These are phyloP conservation scores for Diarsia brunnea DNA, from an alignment of 2,888 invertebrate species.

Conservation along the genomic window DNA sequence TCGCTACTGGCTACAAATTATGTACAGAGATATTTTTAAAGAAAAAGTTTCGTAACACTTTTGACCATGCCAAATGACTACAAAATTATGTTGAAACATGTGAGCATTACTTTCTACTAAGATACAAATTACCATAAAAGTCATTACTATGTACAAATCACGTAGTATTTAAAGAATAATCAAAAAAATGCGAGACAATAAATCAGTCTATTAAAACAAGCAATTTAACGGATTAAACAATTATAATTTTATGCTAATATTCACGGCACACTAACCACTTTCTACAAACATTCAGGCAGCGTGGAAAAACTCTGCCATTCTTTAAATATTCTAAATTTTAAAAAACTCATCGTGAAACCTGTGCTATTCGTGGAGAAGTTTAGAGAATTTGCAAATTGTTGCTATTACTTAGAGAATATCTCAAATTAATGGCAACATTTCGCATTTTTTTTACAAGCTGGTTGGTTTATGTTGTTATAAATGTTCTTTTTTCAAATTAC, in stretches of 20 bases:
- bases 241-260: constrained; percentile 61
- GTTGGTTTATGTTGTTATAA: constrained; percentile 32
- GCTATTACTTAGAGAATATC: constrained; percentile 3
- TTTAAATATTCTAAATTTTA: constrained; percentile 45
- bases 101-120: constrained; percentile 32
- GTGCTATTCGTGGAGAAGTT: constrained; percentile 20
- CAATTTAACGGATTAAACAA: constrained; percentile 51
- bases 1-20: neutral
- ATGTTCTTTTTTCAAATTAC: constrained; percentile 26
- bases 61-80: constrained; percentile 13
- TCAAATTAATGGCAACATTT: constrained; percentile 44
- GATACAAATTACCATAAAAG: constrained; percentile 9
- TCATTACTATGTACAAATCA: constrained; percentile 29
- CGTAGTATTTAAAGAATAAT: constrained; percentile 11
- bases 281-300: constrained; percentile 52
- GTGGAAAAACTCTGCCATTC: constrained; percentile 43
- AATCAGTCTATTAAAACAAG: constrained; percentile 46
- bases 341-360: constrained; percentile 32
- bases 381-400: too few relatives aligned
- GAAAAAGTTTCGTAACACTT: neutral
- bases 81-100: constrained; percentile 21
- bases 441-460: constrained; percentile 21
- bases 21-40: neutral
- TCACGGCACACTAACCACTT: constrained; percentile 55
- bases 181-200: constrained; percentile 19